phyloP scores from a whole-genome alignment of 2,888 invertebrate genomes.

The Trisateles emortualis region DNA sequence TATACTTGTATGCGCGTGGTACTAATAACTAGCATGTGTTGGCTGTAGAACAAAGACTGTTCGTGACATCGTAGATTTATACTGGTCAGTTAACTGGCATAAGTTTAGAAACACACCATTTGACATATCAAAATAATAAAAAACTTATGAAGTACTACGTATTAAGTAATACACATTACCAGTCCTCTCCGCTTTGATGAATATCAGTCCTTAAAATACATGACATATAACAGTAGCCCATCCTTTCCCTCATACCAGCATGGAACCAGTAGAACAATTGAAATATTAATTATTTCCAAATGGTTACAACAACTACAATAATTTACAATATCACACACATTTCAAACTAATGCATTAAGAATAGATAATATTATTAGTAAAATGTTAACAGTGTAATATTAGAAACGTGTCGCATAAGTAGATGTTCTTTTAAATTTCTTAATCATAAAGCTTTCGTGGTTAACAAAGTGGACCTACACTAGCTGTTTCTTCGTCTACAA shows the following conservation, averaged over 20 bases:
- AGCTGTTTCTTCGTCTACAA: constrained; percentile 29
- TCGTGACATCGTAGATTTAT: too few species aligned
- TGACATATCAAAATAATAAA: not conserved
- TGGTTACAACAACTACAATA: constrained; percentile 48
- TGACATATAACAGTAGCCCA: constrained; percentile 48
- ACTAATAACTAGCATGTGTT: too few species aligned
- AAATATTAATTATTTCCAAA: constrained; percentile 35
- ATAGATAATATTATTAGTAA: constrained; percentile 32
- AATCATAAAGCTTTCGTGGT: constrained; percentile 40
- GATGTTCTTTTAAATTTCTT: constrained; percentile 29
- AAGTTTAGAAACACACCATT: too few species aligned
- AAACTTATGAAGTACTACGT: too few species aligned
- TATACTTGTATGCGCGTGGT: too few species aligned
- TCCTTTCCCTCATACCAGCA: constrained; percentile 35
- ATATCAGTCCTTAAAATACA: constrained; percentile 48
- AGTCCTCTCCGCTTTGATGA: not conserved
- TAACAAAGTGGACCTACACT: constrained; percentile 37
- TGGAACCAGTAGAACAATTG: constrained; percentile 34
- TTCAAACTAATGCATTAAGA: constrained; percentile 42
- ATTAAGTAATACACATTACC: not conserved
- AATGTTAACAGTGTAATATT: constrained; percentile 54
- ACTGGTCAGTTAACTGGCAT: too few species aligned
- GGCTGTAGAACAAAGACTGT: too few species aligned
- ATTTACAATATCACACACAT: constrained; percentile 54
- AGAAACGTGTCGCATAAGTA: constrained; percentile 48